Percentiles rank a stretch among this genome's conserved stretches.
These are phyloP conservation scores for Phortica magna DNA, from an alignment of 2,888 invertebrate genomes.

Conservation along the genomic window DNA sequence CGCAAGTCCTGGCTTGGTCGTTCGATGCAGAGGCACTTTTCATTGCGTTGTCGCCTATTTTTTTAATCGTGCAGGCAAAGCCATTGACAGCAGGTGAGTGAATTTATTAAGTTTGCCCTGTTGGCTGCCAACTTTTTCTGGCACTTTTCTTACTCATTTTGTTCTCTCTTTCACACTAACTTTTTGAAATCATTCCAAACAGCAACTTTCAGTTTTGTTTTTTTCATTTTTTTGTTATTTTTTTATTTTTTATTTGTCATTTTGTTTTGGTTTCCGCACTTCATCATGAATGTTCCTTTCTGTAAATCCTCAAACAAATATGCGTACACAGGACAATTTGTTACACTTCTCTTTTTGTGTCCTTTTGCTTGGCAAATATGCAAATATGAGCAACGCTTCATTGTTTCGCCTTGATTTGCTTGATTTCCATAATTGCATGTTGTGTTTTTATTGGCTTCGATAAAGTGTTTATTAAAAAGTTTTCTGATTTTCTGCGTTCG, in stretches of 20 bases:
- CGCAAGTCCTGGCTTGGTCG: too few relatives aligned
- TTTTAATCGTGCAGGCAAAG: background rate
- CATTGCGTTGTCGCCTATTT: too few relatives aligned
- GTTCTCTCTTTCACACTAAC: constrained; percentile 50
- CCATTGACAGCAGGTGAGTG: constrained; percentile 35
- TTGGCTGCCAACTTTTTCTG: constrained; percentile 49
- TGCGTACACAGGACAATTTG: background rate
- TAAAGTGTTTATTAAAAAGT: constrained; percentile 54
- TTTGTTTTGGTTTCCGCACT: background rate
- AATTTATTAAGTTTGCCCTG: constrained; percentile 56
- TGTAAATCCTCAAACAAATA: background rate
- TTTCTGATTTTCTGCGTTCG: constrained; percentile 23
- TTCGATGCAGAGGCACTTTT: too few relatives aligned
- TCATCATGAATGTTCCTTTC: background rate
- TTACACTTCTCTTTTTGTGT: background rate
- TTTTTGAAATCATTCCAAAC: constrained; percentile 44
- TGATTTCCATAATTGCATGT: constrained; percentile 55
- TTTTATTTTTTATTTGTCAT: background rate
- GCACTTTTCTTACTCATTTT: background rate
- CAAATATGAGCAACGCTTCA: background rate
- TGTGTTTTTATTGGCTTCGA: constrained; percentile 44
- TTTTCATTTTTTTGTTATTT: background rate
- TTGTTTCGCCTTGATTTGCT: background rate
- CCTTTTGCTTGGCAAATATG: background rate
- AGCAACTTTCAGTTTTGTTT: constrained; percentile 23